A percentile compares a stretch with the other conserved stretches of the same genome.
Conservation (phyloP, 2,888 invertebrate species). For the Mesorhabditis belari region DNA sequence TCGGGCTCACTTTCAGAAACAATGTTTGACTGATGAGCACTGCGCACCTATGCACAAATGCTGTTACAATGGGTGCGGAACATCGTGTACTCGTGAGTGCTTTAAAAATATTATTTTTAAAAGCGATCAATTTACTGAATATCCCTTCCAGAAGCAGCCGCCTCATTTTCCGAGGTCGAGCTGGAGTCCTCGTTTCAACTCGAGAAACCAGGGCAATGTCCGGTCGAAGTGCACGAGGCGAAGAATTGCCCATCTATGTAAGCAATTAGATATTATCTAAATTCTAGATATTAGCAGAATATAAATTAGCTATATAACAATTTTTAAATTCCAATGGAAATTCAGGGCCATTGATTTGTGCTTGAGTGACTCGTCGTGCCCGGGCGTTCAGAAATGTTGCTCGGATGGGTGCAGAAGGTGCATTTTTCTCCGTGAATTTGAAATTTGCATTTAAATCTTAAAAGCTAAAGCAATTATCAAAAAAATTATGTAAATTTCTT, state of each 20-base stretch:
- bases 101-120: background rate
- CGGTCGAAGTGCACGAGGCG: background rate
- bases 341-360: conserved; percentile 11
- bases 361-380: conserved; percentile 39
- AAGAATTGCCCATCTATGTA: background rate
- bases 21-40: conserved; percentile 31
- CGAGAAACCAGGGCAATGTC: background rate
- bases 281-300: background rate
- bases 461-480: too few species aligned
- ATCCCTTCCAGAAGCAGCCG: background rate
- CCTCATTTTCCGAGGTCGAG: background rate
- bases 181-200: background rate
- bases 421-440: too few species aligned
- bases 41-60: conserved; percentile 36
- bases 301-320: background rate
- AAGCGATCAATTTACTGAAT: too few species aligned
- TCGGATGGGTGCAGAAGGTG: conserved; percentile 38
- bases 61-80: conserved; percentile 48
- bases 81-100: conserved; percentile 18
- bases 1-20: background rate
- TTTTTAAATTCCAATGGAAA: background rate
- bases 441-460: background rate
- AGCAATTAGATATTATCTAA: too few species aligned
- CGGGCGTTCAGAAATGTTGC: conserved; percentile 46
- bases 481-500: too few species aligned